These are phyloP conservation scores for human DNA, from an alignment of 2,113 vertebrate species.

Conservation along the genomic window DNA sequence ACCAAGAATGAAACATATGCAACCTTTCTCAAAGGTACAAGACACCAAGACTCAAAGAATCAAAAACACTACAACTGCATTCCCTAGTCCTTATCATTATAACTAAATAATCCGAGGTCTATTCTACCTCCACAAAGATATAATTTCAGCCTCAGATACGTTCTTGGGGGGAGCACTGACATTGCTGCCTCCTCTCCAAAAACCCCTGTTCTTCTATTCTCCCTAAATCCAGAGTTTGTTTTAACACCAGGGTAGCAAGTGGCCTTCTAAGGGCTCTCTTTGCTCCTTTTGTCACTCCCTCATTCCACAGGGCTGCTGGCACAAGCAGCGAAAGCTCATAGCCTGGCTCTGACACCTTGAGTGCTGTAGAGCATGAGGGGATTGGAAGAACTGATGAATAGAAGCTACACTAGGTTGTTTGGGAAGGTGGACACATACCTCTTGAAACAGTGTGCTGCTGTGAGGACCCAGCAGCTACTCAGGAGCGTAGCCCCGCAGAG, in stretches of 20 bases:
- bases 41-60: not conserved
- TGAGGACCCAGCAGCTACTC: slow-evolving; percentile 97
- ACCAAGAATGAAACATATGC: not conserved
- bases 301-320: not conserved
- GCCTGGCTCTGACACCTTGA: not conserved
- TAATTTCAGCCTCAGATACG: not conserved
- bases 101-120: not conserved
- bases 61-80: not conserved
- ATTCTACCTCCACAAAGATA: not conserved
- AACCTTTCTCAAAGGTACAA: not conserved
- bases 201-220: not conserved
- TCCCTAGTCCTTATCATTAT: not conserved
- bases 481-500: slow-evolving; percentile 97
- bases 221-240: not conserved
- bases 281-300: not conserved
- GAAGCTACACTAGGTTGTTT: not conserved
- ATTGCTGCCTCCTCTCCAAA: not conserved
- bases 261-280: not conserved
- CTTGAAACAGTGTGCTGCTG: slow-evolving; percentile 98
- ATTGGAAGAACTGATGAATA: too few species aligned
- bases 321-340: not conserved
- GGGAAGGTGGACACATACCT: slow-evolving; percentile 83
- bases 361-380: not conserved
- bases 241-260: not conserved
- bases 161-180: not conserved